Evolutionary conservation across 2,888 invertebrate species (phyloP).

Genomic region (Phlogophora meticulosa): DNA sequence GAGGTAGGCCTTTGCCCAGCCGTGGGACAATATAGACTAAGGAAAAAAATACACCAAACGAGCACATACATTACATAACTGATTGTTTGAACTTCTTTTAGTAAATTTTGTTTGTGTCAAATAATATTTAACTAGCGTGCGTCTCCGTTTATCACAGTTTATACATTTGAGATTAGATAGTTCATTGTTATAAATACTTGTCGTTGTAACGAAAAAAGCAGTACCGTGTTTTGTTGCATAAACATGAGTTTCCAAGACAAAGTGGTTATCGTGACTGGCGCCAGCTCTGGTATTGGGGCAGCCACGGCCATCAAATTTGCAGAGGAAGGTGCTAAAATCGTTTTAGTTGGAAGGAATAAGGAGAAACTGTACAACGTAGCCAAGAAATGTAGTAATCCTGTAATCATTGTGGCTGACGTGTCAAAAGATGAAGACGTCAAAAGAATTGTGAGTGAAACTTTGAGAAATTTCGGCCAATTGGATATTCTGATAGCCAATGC

Average conservation of each 20-base stretch:
- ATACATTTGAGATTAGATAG: conserved; percentile 8
- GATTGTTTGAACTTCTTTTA: no score
- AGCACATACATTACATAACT: no score
- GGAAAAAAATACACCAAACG: no score
- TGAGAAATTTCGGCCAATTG: conserved; percentile 12
- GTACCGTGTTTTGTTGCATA: neutral
- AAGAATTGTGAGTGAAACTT: conserved; percentile 20
- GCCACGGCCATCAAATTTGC: conserved; percentile 47
- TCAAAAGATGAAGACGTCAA: conserved; percentile 27
- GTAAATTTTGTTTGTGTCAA: no score
- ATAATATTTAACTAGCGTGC: no score
- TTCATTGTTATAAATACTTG: neutral
- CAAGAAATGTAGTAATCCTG: conserved; percentile 24
- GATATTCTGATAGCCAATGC: conserved; percentile 39
- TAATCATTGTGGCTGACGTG: conserved; percentile 24
- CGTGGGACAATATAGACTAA: no score
- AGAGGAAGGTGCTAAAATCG: conserved; percentile 62
- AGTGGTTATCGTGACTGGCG: conserved; percentile 67
- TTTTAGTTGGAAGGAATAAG: conserved; percentile 60
- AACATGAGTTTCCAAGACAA: conserved; percentile 63
- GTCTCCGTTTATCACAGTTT: no score
- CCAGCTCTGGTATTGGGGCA: conserved; percentile 69
- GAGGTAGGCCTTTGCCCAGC: no score
- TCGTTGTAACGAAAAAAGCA: neutral
- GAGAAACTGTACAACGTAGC: conserved; percentile 53